Conservation (phyloP, 2,888 invertebrate species). For the Macaria notata region DNA sequence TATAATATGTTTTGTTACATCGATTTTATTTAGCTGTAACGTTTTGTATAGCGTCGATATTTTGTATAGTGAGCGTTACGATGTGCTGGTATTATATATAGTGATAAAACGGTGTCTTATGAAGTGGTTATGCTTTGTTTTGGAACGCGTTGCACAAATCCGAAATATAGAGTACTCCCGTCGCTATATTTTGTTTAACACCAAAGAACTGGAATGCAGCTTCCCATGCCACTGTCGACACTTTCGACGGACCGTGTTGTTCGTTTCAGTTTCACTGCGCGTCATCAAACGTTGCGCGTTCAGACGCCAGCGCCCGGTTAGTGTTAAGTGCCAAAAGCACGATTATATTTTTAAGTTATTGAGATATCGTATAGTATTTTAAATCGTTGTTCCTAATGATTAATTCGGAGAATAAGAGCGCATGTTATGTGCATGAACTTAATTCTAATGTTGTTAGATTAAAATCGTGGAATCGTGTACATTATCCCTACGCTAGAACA, state of each 20-base stretch:
- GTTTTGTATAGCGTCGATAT: slow-evolving; percentile 23
- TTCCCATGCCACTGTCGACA: slow-evolving; percentile 25
- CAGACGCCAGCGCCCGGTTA: slow-evolving; percentile 46
- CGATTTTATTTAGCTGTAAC: slow-evolving; percentile 48
- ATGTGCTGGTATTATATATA: slow-evolving; percentile 12
- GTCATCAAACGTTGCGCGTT: slow-evolving; percentile 25
- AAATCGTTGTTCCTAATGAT: slow-evolving; percentile 79
- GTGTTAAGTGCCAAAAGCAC: slow-evolving; percentile 77
- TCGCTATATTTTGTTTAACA: slow-evolving; percentile 44
- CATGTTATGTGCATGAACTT: slow-evolving; percentile 63
- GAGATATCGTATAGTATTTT: slow-evolving; percentile 74
- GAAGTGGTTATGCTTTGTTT: slow-evolving; percentile 20
- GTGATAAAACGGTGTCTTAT: slow-evolving; percentile 16
- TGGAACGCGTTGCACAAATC: slow-evolving; percentile 33
- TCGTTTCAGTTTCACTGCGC: slow-evolving; percentile 23
- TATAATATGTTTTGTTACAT: slow-evolving; percentile 64
- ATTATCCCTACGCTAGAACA: slow-evolving; percentile 82
- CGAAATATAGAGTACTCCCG: slow-evolving; percentile 19
- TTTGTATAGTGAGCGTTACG: slow-evolving; percentile 15
- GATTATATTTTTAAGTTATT: slow-evolving; percentile 68
- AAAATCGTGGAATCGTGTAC: slow-evolving; percentile 77
- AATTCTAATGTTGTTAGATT: slow-evolving; percentile 72
- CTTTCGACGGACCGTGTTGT: slow-evolving; percentile 15
- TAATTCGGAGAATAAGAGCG: slow-evolving; percentile 66
- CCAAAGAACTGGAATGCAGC: slow-evolving; percentile 61